These are phyloP conservation scores for Forficula auricularia DNA, from an alignment of 1,140 invertebrate genomes.

Conservation along the genomic window DNA sequence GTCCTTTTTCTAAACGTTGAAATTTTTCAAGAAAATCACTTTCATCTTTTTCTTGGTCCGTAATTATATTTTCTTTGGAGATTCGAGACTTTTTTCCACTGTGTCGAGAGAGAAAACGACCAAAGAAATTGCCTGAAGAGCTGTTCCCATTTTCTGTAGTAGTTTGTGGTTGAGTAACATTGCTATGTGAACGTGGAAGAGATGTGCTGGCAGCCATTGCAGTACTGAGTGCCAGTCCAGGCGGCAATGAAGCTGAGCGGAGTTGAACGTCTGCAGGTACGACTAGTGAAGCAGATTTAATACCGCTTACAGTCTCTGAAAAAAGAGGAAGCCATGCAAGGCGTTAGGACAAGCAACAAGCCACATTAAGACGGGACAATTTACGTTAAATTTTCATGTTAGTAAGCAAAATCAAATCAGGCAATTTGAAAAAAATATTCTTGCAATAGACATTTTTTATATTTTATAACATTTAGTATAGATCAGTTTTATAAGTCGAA, in stretches of 20 bases:
- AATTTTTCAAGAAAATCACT: too few species aligned
- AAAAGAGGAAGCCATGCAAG: not conserved
- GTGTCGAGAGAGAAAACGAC: slow-evolving; percentile 39
- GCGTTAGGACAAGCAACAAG: not conserved
- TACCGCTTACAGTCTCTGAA: slow-evolving; percentile 15
- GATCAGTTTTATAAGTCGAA: too few species aligned
- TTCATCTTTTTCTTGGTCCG: too few species aligned
- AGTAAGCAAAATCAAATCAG: too few species aligned
- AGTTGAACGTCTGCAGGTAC: slow-evolving; percentile 12
- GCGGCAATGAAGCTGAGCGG: slow-evolving; percentile 47
- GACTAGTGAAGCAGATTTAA: too few species aligned
- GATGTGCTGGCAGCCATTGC: too few species aligned
- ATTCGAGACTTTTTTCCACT: slow-evolving; percentile 34
- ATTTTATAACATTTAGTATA: too few species aligned
- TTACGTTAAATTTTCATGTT: not conserved
- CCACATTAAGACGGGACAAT: not conserved
- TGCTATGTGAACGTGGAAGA: not conserved
- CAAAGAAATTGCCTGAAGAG: slow-evolving; percentile 27
- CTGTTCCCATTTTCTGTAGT: not conserved
- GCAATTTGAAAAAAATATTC: too few species aligned
- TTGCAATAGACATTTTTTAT: too few species aligned
- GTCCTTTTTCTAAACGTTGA: too few species aligned
- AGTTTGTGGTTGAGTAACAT: not conserved
- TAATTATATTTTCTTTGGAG: too few species aligned
- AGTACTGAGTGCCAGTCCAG: slow-evolving; percentile 30